Evolutionary conservation across 2,113 vertebrate species (phyloP).

Genomic region (Gulo gulo): DNA sequence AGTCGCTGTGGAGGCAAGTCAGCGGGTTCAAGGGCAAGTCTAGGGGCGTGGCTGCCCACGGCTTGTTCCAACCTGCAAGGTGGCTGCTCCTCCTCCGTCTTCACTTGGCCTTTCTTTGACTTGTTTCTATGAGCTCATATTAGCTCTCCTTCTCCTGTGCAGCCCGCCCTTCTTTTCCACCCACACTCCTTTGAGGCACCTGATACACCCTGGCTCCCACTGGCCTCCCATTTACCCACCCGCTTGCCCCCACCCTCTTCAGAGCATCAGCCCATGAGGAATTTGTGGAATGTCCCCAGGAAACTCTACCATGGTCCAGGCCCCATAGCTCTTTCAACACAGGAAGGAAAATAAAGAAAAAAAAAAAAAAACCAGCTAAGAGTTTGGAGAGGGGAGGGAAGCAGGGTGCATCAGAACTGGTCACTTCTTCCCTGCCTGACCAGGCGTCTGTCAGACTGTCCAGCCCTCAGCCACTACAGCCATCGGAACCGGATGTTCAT

Average conservation of each 20-base stretch:
- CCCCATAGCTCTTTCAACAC: conserved; percentile 65
- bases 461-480: not conserved
- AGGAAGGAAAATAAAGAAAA: conserved; percentile 66
- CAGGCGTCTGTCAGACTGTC: conserved; percentile 31
- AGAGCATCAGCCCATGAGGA: conserved; percentile 50
- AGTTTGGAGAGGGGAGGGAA: conserved; percentile 45
- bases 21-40: conserved; percentile 18
- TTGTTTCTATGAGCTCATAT: conserved; percentile 51
- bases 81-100: not conserved
- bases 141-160: not conserved
- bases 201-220: not conserved
- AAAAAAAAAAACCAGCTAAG: conserved; percentile 52
- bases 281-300: conserved; percentile 74
- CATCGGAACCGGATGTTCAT: conserved; percentile 11
- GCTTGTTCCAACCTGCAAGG: not conserved
- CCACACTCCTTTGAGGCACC: conserved; percentile 13
- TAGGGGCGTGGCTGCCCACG: not conserved
- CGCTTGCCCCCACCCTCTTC: not conserved
- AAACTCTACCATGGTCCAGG: conserved; percentile 57
- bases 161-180: conserved; percentile 18
- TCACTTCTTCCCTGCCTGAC: conserved; percentile 50
- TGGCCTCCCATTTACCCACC: not conserved
- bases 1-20: not conserved
- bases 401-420: conserved; percentile 33
- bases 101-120: not conserved